Percentiles rank a stretch among this genome's conserved stretches.
These are phyloP conservation scores for Chrysina gloriosa DNA, from an alignment of 2,888 invertebrate species.

Conservation along the genomic window DNA sequence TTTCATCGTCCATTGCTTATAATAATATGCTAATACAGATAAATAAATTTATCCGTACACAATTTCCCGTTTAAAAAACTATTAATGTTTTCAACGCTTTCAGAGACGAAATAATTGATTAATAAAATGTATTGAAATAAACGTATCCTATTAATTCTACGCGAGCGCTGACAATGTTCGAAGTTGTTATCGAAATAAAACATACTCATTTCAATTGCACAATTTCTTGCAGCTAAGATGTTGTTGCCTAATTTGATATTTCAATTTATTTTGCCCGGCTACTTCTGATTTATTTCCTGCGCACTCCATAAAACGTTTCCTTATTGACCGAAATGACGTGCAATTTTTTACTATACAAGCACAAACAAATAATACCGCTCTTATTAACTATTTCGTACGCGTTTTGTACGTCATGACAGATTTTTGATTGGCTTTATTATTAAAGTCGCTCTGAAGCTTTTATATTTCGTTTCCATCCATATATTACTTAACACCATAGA, in stretches of 20 bases:
- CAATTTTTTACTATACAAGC: conserved; percentile 3
- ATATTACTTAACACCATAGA: neutral
- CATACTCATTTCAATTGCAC: conserved; percentile 27
- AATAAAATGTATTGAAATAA: conserved; percentile 25
- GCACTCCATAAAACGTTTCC: neutral
- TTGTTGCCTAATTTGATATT: conserved; percentile 25
- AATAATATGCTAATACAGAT: neutral
- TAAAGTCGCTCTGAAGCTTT: neutral
- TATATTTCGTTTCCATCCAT: conserved; percentile 6
- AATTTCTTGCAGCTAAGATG: conserved; percentile 4
- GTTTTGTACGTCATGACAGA: conserved; percentile 1
- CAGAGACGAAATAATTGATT: conserved; percentile 16
- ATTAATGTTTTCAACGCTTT: conserved; percentile 25
- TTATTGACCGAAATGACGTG: conserved; percentile 25
- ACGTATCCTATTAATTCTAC: conserved; percentile 12
- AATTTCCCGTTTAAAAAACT: conserved; percentile 1
- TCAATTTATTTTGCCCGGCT: conserved; percentile 3
- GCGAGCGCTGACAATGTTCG: conserved; percentile 12
- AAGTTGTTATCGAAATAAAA: conserved; percentile 25
- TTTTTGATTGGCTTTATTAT: conserved; percentile 24
- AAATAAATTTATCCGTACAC: neutral
- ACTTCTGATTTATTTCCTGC: neutral
- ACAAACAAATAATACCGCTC: conserved; percentile 1
- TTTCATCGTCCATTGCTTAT: neutral
- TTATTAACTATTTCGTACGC: neutral